Evolutionary conservation across 2,888 invertebrate species (phyloP).

Genomic region (Pristionchus exspectatus): DNA sequence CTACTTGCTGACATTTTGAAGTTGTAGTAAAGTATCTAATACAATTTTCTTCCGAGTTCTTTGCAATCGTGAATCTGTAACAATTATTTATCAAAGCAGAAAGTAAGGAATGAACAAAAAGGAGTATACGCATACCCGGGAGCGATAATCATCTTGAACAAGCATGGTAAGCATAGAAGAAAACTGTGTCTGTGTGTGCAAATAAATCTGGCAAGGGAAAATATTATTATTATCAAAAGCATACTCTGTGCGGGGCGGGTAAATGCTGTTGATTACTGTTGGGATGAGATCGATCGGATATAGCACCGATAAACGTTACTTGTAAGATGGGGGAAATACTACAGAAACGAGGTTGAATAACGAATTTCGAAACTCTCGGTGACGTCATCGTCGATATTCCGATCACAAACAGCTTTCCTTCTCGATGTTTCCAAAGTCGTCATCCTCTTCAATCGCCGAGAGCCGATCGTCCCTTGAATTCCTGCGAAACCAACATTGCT

Average conservation of each 20-base stretch:
- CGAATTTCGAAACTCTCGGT: not conserved
- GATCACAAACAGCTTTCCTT: constrained; percentile 50
- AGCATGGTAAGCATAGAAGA: not conserved
- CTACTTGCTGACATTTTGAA: not conserved
- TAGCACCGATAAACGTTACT: constrained; percentile 13
- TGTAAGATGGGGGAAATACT: not conserved
- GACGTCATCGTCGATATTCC: not conserved
- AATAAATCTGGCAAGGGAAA: constrained; percentile 11
- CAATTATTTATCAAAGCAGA: not conserved
- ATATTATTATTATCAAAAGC: constrained; percentile 3
- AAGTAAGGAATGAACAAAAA: not conserved
- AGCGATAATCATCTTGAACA: not conserved
- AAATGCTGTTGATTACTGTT: constrained; percentile 7
- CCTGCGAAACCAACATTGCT: not conserved
- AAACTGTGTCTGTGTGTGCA: not conserved
- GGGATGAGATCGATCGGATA: constrained; percentile 35
- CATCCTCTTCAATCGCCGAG: constrained; percentile 48
- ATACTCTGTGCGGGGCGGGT: constrained; percentile 18
- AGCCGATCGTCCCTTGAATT: constrained; percentile 36
- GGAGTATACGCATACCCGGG: not conserved
- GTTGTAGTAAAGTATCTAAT: not conserved
- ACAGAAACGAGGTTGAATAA: not conserved
- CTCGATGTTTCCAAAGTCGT: constrained; percentile 21
- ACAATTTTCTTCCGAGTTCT: not conserved
- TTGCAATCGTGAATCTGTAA: not conserved